Evolutionary conservation across 2,113 vertebrate species (phyloP).

Genomic region (Accipiter cooperii): DNA sequence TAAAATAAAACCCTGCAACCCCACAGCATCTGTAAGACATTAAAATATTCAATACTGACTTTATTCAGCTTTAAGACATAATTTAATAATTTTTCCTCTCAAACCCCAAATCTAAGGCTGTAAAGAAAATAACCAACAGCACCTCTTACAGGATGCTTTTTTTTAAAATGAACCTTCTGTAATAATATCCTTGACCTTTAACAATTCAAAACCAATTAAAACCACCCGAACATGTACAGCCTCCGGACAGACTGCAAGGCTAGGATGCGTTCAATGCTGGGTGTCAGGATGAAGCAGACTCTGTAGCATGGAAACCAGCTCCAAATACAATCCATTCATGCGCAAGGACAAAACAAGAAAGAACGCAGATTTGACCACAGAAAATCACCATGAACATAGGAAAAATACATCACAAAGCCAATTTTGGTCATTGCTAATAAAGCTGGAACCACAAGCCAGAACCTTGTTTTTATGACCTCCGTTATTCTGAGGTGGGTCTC

Average conservation of each 20-base stretch:
- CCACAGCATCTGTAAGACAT: constrained; percentile 50
- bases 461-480: background rate
- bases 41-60: constrained; percentile 8
- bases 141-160: background rate
- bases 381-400: background rate
- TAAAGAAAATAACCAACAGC: background rate
- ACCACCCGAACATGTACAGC: background rate
- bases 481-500: background rate
- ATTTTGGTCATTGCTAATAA: background rate
- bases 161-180: background rate
- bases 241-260: background rate
- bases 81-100: background rate
- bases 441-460: background rate
- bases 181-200: background rate
- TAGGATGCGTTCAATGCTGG: background rate
- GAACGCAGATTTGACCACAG: background rate
- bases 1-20: constrained; percentile 34
- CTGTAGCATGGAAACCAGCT: background rate
- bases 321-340: background rate
- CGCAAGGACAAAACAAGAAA: background rate
- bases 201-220: background rate
- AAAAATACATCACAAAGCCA: background rate
- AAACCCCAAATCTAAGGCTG: background rate
- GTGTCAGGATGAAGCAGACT: background rate
- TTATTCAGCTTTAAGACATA: constrained; percentile 26